Evolutionary conservation across 1,140 invertebrate genomes (phyloP), one percentile per base, ranked within the genome.

Genomic region (Rhopalosiphum maidis): DNA sequence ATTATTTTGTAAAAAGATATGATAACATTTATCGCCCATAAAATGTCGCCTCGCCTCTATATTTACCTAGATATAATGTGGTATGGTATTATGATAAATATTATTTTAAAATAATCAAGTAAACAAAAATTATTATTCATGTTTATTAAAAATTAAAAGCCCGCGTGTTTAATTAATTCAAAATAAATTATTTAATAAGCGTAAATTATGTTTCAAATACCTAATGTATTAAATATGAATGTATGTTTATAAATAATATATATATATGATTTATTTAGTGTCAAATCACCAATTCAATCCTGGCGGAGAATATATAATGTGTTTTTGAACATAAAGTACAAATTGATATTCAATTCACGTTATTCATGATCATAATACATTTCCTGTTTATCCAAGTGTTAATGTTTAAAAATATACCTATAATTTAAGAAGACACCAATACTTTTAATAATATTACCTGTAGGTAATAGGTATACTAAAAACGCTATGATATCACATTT

Each of bases 331-430:
- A 25, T 46, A 11, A 46, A 86, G 43, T 46, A 86, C 43, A 86
- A 86, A 46, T 46, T 86, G 41, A 46, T 86, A 86, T 86, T 86
- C 85, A 46, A 46, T 46, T 46, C 85, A 46, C 43, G 37, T 11
- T 46, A 48, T n/a, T 30, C 85, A 41, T 41, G 3, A 41, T 41
- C 41, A 48, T 86, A 86, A 86, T 86, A 86, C 37, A 46, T 46
- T 86, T 86, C 85, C 85, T 86, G 85, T 86, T 86, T 86, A 46
- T n/a, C 43, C 25, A 86, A 86, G 85, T 41, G 85, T 86, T 77
- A 25, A 46, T 86, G 85, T 86, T 25, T 46, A 30, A 30, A 46
- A 86, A 77, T 77, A n/a, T 77, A 77, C 60, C 60, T 77, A 60
- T 21, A 5, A 4, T 77, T 77, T 18, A 77, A 5, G 4, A 77